A percentile compares a stretch with the other conserved stretches of the same genome.
phyloP scores from a whole-genome alignment of 1,140 invertebrate species.

The honey bee (Apis mellifera) region DNA sequence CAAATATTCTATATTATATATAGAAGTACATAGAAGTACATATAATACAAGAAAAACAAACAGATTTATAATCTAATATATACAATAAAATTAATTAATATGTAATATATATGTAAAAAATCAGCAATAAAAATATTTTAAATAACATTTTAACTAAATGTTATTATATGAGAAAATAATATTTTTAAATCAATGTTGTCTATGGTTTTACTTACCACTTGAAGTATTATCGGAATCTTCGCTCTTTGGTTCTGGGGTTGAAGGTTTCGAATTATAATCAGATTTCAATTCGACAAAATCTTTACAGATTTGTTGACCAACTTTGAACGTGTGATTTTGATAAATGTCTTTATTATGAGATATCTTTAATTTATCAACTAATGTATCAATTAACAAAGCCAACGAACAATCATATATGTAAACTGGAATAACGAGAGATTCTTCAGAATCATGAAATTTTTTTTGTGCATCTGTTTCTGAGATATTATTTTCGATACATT shows the following conservation, averaged over 20 bases:
- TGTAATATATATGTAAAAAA: too few relatives aligned
- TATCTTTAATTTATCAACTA: constrained; percentile 82
- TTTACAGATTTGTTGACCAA: constrained; percentile 71
- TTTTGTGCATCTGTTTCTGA: constrained; percentile 51
- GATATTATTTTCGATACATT: constrained; percentile 55
- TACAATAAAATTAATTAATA: too few relatives aligned
- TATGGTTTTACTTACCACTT: constrained; percentile 65
- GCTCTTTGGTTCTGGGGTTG: constrained; percentile 78
- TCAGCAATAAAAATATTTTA: too few relatives aligned
- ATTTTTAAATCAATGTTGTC: too few relatives aligned
- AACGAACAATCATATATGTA: constrained; percentile 88
- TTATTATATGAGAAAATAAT: too few relatives aligned
- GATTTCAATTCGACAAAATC: constrained; percentile 79
- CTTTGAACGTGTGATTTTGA: constrained; percentile 81
- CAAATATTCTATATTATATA: too few relatives aligned
- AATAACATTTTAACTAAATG: too few relatives aligned
- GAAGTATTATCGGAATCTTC: constrained; percentile 79
- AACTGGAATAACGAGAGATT: constrained; percentile 83
- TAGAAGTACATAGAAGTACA: too few relatives aligned
- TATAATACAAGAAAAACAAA: too few relatives aligned
- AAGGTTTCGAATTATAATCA: constrained; percentile 72
- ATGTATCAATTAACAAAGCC: constrained; percentile 82
- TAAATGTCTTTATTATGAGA: constrained; percentile 80
- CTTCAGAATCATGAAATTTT: constrained; percentile 64
- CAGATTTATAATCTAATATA: too few relatives aligned